Conservation (phyloP, 2,113 vertebrate genomes). For the Neodontobutis hainanensis region DNA sequence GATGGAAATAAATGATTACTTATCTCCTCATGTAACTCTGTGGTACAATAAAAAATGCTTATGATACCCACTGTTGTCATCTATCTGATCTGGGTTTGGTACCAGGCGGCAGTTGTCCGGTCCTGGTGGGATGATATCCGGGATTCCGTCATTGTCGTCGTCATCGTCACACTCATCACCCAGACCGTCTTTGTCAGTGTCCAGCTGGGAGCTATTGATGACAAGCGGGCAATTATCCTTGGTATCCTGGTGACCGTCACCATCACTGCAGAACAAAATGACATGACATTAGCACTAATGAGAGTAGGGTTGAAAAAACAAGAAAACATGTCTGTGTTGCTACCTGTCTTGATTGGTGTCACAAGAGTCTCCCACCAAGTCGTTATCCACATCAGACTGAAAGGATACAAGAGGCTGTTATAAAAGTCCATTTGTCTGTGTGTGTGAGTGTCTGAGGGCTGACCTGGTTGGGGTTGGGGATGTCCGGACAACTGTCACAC, state of each 20-base stretch:
- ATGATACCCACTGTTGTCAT: constrained; percentile 87
- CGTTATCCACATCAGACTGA: constrained; percentile 94
- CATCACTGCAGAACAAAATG: constrained; percentile 80
- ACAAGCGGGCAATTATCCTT: constrained; percentile 94
- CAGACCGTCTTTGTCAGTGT: constrained; percentile 92
- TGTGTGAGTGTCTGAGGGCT: constrained; percentile 13
- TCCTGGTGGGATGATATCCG: constrained; percentile 87
- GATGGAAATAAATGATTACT: too few species aligned
- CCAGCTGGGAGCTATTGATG: constrained; percentile 96
- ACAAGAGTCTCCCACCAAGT: constrained; percentile 96
- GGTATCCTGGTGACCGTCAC: constrained; percentile 96
- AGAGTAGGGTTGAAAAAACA: not conserved
- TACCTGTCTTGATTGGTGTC: constrained; percentile 99
- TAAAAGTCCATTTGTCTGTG: not conserved
- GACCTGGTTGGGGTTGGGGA: constrained; percentile 97
- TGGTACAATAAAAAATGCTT: not conserved
- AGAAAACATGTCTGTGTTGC: not conserved
- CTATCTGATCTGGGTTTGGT: constrained; percentile 91
- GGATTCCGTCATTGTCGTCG: constrained; percentile 94
- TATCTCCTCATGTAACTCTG: not conserved
- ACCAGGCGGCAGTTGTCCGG: constrained; percentile 98
- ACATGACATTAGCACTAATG: not conserved
- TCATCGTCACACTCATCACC: constrained; percentile 97
- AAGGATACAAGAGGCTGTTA: constrained; percentile 57
- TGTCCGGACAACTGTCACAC: constrained; percentile 94